These are phyloP conservation scores for Pararge aegeria DNA, from an alignment of 1,140 invertebrate species.

Conservation along the genomic window DNA sequence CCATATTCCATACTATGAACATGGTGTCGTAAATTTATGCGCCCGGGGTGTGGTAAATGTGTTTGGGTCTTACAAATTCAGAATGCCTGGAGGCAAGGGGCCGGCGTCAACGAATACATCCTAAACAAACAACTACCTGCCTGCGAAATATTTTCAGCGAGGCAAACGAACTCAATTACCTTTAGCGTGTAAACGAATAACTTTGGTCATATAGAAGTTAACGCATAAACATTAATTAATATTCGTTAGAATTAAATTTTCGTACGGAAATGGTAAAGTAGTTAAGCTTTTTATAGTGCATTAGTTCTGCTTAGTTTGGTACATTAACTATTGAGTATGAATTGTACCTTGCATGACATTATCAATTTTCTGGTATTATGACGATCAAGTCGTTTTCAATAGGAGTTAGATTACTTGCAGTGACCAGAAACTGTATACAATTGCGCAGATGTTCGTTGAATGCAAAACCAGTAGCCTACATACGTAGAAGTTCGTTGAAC, in stretches of 20 bases:
- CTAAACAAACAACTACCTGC: conserved; percentile 41
- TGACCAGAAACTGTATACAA: conserved; percentile 33
- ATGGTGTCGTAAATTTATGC: conserved; percentile 10
- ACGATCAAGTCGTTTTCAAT: neutral
- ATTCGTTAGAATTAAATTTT: too few relatives aligned
- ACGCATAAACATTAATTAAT: neutral
- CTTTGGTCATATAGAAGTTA: conserved; percentile 1
- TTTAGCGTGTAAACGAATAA: conserved; percentile 10
- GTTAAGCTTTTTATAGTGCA: too few relatives aligned
- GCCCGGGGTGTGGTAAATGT: conserved; percentile 15
- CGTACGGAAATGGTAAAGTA: too few relatives aligned
- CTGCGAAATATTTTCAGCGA: conserved; percentile 27
- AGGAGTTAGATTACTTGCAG: neutral
- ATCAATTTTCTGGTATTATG: neutral
- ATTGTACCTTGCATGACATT: neutral
- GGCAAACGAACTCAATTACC: conserved; percentile 30
- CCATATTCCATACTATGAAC: neutral
- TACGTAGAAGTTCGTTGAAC: conserved; percentile 26
- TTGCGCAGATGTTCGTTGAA: conserved; percentile 32
- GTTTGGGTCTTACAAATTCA: conserved; percentile 36
- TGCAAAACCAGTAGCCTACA: conserved; percentile 46
- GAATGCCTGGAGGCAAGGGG: conserved; percentile 33
- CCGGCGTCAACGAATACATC: conserved; percentile 37
- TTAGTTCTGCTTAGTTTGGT: too few relatives aligned
- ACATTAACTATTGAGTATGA: too few relatives aligned